Evolutionary conservation across 2,113 vertebrate genomes (phyloP).

Genomic region (Eretmodus cyanostictus): DNA sequence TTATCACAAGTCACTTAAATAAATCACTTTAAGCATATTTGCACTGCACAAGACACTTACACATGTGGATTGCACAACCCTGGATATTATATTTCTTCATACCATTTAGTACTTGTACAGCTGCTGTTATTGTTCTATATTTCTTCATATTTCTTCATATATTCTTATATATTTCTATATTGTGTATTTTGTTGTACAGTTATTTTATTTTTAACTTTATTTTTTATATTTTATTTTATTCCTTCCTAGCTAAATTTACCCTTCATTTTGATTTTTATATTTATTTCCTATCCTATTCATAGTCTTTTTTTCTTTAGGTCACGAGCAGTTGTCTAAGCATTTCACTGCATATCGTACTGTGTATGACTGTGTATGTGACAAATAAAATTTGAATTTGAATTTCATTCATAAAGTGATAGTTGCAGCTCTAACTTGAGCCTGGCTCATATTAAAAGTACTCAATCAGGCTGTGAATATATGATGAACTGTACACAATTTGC

Average conservation of each 20-base stretch:
- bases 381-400: neutral
- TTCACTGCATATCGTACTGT: neutral
- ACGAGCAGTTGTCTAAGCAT: neutral
- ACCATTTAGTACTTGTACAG: neutral
- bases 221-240: neutral
- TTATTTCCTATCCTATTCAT: neutral
- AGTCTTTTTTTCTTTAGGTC: neutral
- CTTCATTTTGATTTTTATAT: neutral
- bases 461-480: neutral
- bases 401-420: neutral
- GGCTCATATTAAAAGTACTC: neutral
- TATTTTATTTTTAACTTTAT: neutral
- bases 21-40: neutral
- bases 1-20: neutral
- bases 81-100: neutral
- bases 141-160: no score
- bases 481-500: neutral
- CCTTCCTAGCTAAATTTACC: rapidly evolving
- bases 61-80: neutral
- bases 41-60: neutral
- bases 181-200: neutral
- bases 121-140: neutral
- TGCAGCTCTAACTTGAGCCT: neutral
- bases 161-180: no score
- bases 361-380: neutral